phyloP scores from a whole-genome alignment of 2,888 invertebrate species.

The Gasteruption jaculator region DNA sequence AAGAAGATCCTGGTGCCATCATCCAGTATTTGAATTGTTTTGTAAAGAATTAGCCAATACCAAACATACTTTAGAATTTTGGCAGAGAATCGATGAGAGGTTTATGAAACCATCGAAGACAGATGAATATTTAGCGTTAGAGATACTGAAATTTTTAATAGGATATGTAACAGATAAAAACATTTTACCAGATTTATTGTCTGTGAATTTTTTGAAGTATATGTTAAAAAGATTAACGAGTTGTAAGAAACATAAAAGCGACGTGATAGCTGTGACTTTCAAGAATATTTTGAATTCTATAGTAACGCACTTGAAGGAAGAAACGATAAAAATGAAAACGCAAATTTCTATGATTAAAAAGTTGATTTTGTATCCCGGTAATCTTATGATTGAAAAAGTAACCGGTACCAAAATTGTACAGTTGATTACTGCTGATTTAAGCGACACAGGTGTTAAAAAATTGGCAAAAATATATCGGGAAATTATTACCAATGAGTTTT shows the following conservation, averaged over 20 bases:
- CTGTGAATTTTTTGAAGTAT: constrained; percentile 63
- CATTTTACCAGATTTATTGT: constrained; percentile 59
- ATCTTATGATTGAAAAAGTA: constrained; percentile 70
- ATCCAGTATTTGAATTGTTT: constrained; percentile 65
- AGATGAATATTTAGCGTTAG: constrained; percentile 60
- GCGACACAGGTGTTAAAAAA: constrained; percentile 60
- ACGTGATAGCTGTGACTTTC: constrained; percentile 58
- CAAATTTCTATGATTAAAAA: constrained; percentile 62
- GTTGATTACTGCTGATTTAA: constrained; percentile 60
- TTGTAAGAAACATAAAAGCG: constrained; percentile 57
- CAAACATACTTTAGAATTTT: constrained; percentile 56
- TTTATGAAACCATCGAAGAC: constrained; percentile 57
- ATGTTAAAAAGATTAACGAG: constrained; percentile 63
- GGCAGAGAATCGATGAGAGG: constrained; percentile 55
- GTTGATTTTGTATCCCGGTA: constrained; percentile 66
- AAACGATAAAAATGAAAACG: constrained; percentile 53
- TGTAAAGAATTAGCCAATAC: constrained; percentile 56
- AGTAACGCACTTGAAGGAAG: constrained; percentile 53
- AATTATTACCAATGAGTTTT: constrained; percentile 58
- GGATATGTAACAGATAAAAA: constrained; percentile 53
- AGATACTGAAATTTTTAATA: constrained; percentile 59
- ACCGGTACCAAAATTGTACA: constrained; percentile 65
- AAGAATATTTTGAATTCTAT: constrained; percentile 57
- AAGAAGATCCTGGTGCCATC: constrained; percentile 57
- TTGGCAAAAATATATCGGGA: constrained; percentile 61